Evolutionary conservation across 37 sponge, comb jelly and placozoan genomes (phyloP).

Genomic region (Sycon ciliatum): DNA sequence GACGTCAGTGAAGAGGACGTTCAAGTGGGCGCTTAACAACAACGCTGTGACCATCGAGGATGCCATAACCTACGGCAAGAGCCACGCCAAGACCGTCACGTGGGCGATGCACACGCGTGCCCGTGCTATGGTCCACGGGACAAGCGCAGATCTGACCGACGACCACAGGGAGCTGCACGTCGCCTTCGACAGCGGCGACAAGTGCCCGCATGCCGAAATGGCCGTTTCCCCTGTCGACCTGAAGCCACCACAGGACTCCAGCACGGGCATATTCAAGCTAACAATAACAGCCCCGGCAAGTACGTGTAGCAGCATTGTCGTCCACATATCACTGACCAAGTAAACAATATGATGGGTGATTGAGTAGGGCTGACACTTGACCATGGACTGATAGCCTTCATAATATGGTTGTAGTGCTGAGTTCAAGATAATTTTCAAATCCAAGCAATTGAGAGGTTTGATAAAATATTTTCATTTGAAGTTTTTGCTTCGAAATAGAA

Average conservation of each 20-base stretch:
- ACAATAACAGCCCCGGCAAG: neutral
- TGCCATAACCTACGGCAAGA: neutral
- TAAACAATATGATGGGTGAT: too few species aligned
- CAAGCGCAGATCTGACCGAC: neutral
- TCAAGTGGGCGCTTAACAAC: neutral
- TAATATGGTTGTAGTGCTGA: too few species aligned
- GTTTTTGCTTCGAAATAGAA: too few species aligned
- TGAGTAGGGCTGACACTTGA: too few species aligned
- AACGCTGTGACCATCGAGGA: neutral
- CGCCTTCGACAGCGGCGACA: neutral
- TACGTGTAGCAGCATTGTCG: neutral
- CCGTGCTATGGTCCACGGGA: neutral
- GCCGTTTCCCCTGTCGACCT: too few species aligned
- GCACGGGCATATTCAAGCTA: neutral
- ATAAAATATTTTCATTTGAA: too few species aligned
- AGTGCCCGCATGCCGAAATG: too few species aligned
- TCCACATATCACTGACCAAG: too few species aligned
- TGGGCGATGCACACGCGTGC: neutral
- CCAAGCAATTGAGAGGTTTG: too few species aligned
- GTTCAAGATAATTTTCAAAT: too few species aligned
- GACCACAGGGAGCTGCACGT: neutral
- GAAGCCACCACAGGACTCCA: neutral
- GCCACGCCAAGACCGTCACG: neutral
- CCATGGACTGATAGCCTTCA: too few species aligned
- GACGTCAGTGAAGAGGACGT: neutral